Percentiles rank a stretch among this genome's conserved stretches.
Conservation (phyloP, 2,797 vertebrate genomes). For the Gambusia yucatana region DNA sequence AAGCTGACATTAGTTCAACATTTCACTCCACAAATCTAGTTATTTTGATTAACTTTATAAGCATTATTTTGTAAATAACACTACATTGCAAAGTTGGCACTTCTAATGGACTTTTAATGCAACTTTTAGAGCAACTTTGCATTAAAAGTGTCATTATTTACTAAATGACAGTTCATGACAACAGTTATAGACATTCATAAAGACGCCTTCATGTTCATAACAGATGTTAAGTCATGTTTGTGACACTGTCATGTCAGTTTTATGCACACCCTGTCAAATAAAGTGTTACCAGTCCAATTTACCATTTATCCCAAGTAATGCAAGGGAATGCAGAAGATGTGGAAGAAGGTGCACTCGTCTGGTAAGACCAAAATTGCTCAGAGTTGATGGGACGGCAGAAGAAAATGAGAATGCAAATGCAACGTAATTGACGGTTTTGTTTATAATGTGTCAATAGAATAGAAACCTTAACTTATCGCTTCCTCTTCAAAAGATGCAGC, state of each 20-base stretch:
- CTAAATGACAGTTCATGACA: too few relatives aligned
- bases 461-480: neutral
- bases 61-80: too few relatives aligned
- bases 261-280: too few relatives aligned
- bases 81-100: too few relatives aligned
- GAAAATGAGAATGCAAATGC: neutral
- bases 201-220: too few relatives aligned
- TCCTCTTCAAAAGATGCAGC: neutral
- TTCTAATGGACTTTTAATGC: too few relatives aligned
- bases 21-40: neutral
- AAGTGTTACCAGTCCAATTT: neutral
- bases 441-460: neutral
- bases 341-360: neutral
- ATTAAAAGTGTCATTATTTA: too few relatives aligned
- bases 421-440: neutral
- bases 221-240: too few relatives aligned
- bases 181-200: too few relatives aligned
- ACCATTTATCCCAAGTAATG: neutral
- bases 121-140: too few relatives aligned
- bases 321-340: neutral
- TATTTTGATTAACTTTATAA: too few relatives aligned
- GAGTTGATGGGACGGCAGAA: neutral
- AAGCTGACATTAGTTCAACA: neutral
- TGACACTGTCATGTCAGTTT: too few relatives aligned
- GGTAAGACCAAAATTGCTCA: neutral